Evolutionary conservation across 1,140 invertebrate species (phyloP), one percentile per base, ranked within the genome.

Genomic region (Drosophila albomicans): DNA sequence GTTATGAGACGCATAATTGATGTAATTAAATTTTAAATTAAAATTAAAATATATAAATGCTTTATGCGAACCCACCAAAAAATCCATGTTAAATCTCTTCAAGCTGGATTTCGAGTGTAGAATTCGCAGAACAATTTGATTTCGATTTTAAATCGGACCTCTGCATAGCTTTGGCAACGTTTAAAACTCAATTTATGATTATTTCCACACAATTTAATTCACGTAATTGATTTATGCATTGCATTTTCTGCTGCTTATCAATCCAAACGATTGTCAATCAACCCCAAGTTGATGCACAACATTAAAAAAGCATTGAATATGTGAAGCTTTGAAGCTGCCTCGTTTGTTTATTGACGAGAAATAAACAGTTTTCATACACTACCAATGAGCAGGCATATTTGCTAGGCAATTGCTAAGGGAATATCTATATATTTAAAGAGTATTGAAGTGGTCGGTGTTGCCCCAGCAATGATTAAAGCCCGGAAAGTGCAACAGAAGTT

Each of bases 181-280:
- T 80, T 80, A 38, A 81, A 75, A 84, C 73, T 63, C 70, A 88
- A 87, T 87, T 80, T 82, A 78, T 80, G 77, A 75, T 82, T 88
- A 89, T 75, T 88, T 88, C 77, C 84, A 84, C 80, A 71, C 74
- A 88, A 88, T 88, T 88, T 75, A 82, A 78, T 84, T 78, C 30
- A 54, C 67, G 67, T 84, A 88, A 88, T 88, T 88, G 74, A 88
- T 88, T 88, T 81, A 79, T 46, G 48, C 77, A 72, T 80, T 61
- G 45, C 57, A 68, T 59, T 59, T 49, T 7, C 16, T 28, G 45
- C 45, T 58, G 59, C 73, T 65, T 75, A 56, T 82, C 79, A 76
- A 59, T 67, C 43, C 10, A 58, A 58, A 46, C 15, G 43, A 20
- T 41, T 64, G 66, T 62, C 82, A 78, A 63, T 78, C 64, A 78